These are phyloP conservation scores for Phasianus colchicus DNA, from an alignment of 2,113 vertebrate genomes.

Conservation along the genomic window DNA sequence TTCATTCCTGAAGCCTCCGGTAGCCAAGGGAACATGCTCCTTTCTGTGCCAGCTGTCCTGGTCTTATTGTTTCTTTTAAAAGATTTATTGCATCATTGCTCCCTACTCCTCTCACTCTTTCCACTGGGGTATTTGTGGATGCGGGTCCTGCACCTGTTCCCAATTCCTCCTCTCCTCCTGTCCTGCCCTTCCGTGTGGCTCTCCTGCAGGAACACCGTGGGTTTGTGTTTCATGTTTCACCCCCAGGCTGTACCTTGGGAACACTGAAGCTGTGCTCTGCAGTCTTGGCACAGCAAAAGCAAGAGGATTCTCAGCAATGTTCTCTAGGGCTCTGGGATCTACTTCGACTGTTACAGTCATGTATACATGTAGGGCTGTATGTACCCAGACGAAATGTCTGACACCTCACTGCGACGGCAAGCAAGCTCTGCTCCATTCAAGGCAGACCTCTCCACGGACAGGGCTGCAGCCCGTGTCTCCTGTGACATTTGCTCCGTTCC, in stretches of 20 bases:
- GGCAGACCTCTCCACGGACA: background rate
- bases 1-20: slow-evolving; percentile 36
- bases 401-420: background rate
- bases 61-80: slow-evolving; percentile 72
- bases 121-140: slow-evolving; percentile 61
- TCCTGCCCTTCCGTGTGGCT: slow-evolving; percentile 52
- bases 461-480: too few relatives aligned
- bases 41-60: slow-evolving; percentile 60
- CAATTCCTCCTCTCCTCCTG: slow-evolving; percentile 46
- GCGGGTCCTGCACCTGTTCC: slow-evolving; percentile 55
- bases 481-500: background rate
- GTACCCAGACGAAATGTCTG: background rate
- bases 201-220: slow-evolving; percentile 34
- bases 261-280: slow-evolving; percentile 19
- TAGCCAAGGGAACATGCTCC: slow-evolving; percentile 56
- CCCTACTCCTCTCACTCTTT: slow-evolving; percentile 63
- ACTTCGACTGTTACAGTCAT: slow-evolving; percentile 24
- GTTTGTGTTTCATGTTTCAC: slow-evolving; percentile 70
- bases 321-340: background rate
- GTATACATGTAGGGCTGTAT: background rate
- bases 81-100: slow-evolving; percentile 66
- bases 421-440: background rate
- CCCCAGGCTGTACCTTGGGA: slow-evolving; percentile 38
- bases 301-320: slow-evolving; percentile 52
- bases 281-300: slow-evolving; percentile 23